These are phyloP conservation scores for Scortum barcoo DNA, from an alignment of 2,113 vertebrate species.

Conservation along the genomic window DNA sequence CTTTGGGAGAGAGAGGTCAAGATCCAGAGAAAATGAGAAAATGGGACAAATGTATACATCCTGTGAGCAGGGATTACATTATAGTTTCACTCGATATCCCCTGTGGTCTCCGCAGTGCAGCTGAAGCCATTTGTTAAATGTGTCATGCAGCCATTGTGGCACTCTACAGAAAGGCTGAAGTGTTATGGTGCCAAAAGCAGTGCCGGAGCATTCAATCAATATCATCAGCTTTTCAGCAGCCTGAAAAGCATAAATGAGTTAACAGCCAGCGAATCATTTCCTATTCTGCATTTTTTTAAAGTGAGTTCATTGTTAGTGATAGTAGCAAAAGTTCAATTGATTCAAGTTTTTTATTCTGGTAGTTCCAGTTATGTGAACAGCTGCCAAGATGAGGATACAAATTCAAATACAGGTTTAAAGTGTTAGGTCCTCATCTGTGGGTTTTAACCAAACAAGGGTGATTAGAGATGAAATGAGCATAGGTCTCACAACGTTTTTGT, in stretches of 20 bases:
- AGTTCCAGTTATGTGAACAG: slow-evolving; percentile 8
- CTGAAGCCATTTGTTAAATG: slow-evolving; percentile 56
- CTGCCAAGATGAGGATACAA: slow-evolving; percentile 6
- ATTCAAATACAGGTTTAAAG: slow-evolving; percentile 41
- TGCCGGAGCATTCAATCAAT: slow-evolving; percentile 33
- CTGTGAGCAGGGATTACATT: slow-evolving; percentile 42
- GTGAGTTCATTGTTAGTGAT: background rate
- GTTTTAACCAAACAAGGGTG: slow-evolving; percentile 36
- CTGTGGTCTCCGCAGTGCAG: slow-evolving; percentile 34
- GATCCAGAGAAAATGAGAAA: slow-evolving; percentile 9
- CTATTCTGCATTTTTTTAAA: slow-evolving; percentile 16
- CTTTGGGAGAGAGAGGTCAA: slow-evolving; percentile 13
- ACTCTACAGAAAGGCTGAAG: slow-evolving; percentile 21
- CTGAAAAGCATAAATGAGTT: slow-evolving; percentile 22
- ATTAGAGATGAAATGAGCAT: slow-evolving; percentile 43
- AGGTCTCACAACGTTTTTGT: slow-evolving; percentile 39
- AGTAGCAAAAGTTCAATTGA: slow-evolving; percentile 2
- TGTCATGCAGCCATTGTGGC: slow-evolving; percentile 47
- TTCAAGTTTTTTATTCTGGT: slow-evolving; percentile 11
- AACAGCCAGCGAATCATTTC: slow-evolving; percentile 31
- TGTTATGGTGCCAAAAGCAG: slow-evolving; percentile 30
- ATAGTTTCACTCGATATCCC: slow-evolving; percentile 45
- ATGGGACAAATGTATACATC: slow-evolving; percentile 11
- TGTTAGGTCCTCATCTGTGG: slow-evolving; percentile 5
- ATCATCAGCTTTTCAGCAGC: slow-evolving; percentile 27